A percentile compares a stretch with the other conserved stretches of the same genome.
Conservation (phyloP, 2,113 vertebrate species). For the Felis chaus region DNA sequence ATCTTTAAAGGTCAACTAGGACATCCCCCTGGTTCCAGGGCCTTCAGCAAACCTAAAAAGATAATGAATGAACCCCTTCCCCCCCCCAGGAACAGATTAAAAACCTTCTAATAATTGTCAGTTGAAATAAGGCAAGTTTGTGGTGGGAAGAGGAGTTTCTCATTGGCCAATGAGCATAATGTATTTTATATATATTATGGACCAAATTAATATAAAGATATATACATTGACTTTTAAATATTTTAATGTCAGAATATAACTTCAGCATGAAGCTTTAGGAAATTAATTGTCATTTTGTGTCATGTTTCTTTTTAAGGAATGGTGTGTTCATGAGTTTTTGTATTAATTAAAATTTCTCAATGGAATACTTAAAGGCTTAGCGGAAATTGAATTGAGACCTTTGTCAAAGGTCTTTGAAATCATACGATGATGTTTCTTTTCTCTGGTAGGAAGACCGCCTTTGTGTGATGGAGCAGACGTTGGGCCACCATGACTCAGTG, state of each 20-base stretch:
- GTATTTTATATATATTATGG: background rate
- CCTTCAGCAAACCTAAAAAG: slow-evolving; percentile 64
- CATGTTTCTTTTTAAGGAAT: slow-evolving; percentile 15
- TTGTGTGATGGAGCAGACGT: fast-evolving
- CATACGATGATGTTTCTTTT: background rate
- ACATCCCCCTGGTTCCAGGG: slow-evolving; percentile 61
- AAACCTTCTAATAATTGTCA: slow-evolving; percentile 34
- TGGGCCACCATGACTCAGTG: fast-evolving
- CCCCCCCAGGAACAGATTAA: slow-evolving; percentile 21
- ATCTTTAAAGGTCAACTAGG: slow-evolving; percentile 76
- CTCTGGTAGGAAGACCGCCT: background rate
- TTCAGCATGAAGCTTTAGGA: background rate
- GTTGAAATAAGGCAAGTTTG: slow-evolving; percentile 27
- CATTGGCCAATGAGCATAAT: background rate
- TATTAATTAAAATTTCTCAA: slow-evolving; percentile 35
- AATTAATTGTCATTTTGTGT: background rate
- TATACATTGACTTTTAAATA: background rate
- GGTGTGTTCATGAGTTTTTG: background rate
- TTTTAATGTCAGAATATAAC: slow-evolving; percentile 17
- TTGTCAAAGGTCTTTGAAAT: background rate
- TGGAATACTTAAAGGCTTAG: background rate
- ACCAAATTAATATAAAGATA: slow-evolving; percentile 18
- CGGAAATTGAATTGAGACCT: background rate
- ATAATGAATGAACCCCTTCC: slow-evolving; percentile 48
- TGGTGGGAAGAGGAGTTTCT: slow-evolving; percentile 37